Evolutionary conservation across 2,113 vertebrate species (phyloP).

Genomic region (Anseranas semipalmata): DNA sequence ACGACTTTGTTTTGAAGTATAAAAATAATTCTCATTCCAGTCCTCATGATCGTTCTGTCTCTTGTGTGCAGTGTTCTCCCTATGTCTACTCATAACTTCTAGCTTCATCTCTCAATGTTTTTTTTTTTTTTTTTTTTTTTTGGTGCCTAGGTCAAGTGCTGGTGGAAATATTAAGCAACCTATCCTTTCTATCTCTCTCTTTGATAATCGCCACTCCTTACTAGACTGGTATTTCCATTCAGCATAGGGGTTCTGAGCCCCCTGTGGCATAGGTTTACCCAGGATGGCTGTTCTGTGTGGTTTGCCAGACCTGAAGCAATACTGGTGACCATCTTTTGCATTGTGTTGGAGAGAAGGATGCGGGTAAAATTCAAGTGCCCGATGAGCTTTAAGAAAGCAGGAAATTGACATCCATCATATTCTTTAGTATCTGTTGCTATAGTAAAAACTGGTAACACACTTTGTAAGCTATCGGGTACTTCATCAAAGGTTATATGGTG

Average conservation of each 20-base stretch:
- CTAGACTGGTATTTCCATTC: background rate
- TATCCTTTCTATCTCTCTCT: background rate
- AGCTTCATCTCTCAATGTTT: background rate
- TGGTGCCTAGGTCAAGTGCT: accelerated
- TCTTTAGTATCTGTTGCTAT: background rate
- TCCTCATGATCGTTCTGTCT: background rate
- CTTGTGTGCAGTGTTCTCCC: background rate
- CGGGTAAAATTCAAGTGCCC: background rate
- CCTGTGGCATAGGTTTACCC: background rate
- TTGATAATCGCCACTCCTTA: background rate
- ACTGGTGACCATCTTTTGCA: background rate
- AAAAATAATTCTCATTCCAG: background rate
- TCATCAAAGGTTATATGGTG: background rate
- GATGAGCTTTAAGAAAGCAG: background rate
- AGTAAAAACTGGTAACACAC: background rate
- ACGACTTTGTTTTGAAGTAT: background rate
- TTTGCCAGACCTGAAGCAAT: background rate
- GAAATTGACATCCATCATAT: background rate
- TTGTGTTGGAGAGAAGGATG: background rate
- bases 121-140: background rate
- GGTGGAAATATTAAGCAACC: background rate
- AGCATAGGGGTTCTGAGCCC: background rate
- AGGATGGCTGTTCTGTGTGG: background rate
- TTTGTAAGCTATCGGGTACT: background rate
- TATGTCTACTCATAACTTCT: background rate